A percentile compares a stretch with the other conserved stretches of the same genome.
These are phyloP conservation scores for Rhingia rostrata DNA, from an alignment of 2,888 invertebrate genomes.

Conservation along the genomic window DNA sequence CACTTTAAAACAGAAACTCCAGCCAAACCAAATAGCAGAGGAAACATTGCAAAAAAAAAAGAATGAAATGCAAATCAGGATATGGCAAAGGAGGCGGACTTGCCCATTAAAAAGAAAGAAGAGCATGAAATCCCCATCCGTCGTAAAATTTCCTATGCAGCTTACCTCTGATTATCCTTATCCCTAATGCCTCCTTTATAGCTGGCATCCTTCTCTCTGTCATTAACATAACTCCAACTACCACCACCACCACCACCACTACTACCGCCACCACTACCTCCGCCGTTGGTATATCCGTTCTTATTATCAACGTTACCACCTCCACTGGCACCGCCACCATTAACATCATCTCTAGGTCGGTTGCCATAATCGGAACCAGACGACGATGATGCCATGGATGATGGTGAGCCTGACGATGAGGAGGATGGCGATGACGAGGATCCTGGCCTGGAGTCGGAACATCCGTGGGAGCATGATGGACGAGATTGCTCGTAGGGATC, in stretches of 20 bases:
- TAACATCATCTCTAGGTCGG: conserved; percentile 77
- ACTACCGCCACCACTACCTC: conserved; percentile 66
- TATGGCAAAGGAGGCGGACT: conserved; percentile 4
- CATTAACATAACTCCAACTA: conserved; percentile 76
- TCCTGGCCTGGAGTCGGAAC: conserved; percentile 63
- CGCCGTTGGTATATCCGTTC: conserved; percentile 65
- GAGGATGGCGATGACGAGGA: conserved; percentile 65
- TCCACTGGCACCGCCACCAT: conserved; percentile 59
- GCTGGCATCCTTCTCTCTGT: conserved; percentile 75
- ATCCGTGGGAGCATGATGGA: conserved; percentile 66
- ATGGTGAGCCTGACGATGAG: conserved; percentile 59
- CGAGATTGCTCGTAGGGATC: conserved; percentile 62
- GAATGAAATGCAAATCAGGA: conserved; percentile 46
- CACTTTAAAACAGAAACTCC: conserved; percentile 26
- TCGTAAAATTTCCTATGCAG: conserved; percentile 76
- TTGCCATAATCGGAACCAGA: conserved; percentile 63
- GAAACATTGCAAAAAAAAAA: background rate
- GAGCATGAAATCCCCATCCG: conserved; percentile 56
- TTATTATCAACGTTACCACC: conserved; percentile 70
- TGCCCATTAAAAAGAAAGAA: conserved; percentile 41
- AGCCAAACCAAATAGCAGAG: background rate
- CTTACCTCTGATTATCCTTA: conserved; percentile 80
- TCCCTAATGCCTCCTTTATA: conserved; percentile 75
- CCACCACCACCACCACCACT: conserved; percentile 71
- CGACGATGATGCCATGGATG: conserved; percentile 59